A percentile compares a stretch with the other conserved stretches of the same genome.
Evolutionary conservation across 2,113 vertebrate species (phyloP).

Genomic region (Phodopus roborovskii): DNA sequence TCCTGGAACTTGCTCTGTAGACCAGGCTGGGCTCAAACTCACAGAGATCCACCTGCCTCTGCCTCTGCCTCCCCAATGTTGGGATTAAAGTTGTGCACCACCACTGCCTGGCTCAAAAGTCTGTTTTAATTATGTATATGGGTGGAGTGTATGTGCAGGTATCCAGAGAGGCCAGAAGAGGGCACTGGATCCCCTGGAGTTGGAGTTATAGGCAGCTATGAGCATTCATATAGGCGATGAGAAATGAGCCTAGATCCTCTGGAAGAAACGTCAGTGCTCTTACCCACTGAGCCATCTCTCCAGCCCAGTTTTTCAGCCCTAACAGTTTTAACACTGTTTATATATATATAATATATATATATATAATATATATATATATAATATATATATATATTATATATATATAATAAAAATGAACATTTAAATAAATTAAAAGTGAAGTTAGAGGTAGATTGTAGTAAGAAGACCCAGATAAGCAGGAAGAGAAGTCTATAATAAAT

Average conservation of each 20-base stretch:
- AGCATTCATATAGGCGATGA: neutral
- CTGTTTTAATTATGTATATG: neutral
- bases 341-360: neutral
- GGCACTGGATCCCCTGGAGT: neutral
- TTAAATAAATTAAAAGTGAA: neutral
- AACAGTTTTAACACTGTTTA: neutral
- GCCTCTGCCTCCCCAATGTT: too few relatives aligned
- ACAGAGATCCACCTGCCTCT: too few relatives aligned
- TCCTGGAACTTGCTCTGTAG: too few relatives aligned
- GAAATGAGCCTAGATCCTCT: neutral
- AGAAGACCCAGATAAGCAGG: neutral
- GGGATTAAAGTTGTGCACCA: too few relatives aligned
- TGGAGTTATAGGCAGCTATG: neutral
- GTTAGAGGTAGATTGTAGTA: neutral
- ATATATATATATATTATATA: neutral
- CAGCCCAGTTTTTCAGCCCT: neutral
- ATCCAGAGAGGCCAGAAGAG: neutral
- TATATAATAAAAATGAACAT: neutral
- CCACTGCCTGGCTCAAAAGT: too few relatives aligned
- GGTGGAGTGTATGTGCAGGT: neutral
- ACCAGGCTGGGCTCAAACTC: too few relatives aligned
- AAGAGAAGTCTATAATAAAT: constrained; percentile 15
- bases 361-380: neutral
- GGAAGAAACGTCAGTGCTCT: neutral
- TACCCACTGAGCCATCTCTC: neutral